These are phyloP conservation scores for Naso thynnoides DNA, from an alignment of 2,797 vertebrate genomes.

Conservation along the genomic window DNA sequence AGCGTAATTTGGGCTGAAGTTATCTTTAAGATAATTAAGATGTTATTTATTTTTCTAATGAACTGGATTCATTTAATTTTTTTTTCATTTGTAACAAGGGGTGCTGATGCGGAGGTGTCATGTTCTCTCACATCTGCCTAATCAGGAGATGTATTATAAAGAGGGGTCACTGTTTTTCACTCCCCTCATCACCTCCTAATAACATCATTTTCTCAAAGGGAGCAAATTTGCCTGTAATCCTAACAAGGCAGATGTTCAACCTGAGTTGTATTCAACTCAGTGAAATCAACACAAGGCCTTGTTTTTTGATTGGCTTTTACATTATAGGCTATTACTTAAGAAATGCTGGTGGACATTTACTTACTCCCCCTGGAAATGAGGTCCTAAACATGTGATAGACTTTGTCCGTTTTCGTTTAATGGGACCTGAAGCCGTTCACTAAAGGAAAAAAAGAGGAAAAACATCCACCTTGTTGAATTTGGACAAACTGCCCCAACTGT, in stretches of 20 bases:
- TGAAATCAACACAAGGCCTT: constrained; percentile 12
- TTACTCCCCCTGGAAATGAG: background rate
- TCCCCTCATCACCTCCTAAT: constrained; percentile 51
- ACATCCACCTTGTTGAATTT: background rate
- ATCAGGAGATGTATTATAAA: constrained; percentile 42
- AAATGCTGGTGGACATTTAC: background rate
- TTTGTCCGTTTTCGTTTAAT: background rate
- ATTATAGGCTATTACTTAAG: background rate
- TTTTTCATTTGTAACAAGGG: constrained; percentile 30
- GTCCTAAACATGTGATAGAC: background rate
- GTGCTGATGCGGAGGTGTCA: constrained; percentile 20
- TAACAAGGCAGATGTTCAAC: constrained; percentile 5
- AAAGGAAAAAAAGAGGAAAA: constrained; percentile 14
- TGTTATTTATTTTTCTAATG: constrained; percentile 26
- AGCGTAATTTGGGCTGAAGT: constrained; percentile 7
- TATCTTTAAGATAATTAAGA: background rate
- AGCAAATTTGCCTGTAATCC: background rate
- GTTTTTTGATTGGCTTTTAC: constrained; percentile 25
- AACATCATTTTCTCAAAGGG: constrained; percentile 49
- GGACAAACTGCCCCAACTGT: background rate
- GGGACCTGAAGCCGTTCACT: background rate
- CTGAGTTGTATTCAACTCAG: background rate
- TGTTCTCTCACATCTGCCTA: constrained; percentile 31
- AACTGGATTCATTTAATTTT: constrained; percentile 45
- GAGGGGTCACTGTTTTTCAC: constrained; percentile 38